phyloP scores from a whole-genome alignment of 2,888 invertebrate genomes.

The Hoplodrina blanda region DNA sequence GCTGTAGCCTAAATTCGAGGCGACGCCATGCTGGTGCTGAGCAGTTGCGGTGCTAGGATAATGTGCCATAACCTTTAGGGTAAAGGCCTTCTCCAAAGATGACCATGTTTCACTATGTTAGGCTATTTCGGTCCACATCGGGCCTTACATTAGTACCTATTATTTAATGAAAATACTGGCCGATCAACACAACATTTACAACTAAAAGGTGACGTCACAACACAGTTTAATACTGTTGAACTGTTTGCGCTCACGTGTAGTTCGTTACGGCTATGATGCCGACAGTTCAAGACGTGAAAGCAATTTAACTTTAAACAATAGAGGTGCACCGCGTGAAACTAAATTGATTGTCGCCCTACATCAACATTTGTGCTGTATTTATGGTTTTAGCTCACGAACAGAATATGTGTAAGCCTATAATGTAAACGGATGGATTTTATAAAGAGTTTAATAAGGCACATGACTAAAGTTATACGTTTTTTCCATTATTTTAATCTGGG shows the following conservation, averaged over 20 bases:
- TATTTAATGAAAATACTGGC: not conserved
- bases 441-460: no score
- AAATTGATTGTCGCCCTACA: conserved; percentile 52
- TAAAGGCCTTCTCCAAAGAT: no score
- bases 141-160: no score
- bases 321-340: conserved; percentile 61
- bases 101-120: no score
- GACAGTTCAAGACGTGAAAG: conserved; percentile 59
- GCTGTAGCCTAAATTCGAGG: no score
- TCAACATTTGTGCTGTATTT: conserved; percentile 10
- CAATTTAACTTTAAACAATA: conserved; percentile 84
- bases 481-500: no score
- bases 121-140: no score
- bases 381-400: not conserved
- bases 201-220: not conserved
- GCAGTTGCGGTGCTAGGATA: no score
- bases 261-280: conserved; percentile 5
- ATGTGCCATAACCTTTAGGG: no score
- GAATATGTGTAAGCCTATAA: not conserved
- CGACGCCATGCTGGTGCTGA: no score
- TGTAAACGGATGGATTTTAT: no score
- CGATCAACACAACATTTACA: not conserved
- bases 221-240: not conserved
- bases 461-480: no score
- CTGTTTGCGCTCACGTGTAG: conserved; percentile 4